Percentiles rank a stretch among this genome's conserved stretches.
Evolutionary conservation across 2,888 invertebrate species (phyloP).

Genomic region (Leptarthrus brevirostris): DNA sequence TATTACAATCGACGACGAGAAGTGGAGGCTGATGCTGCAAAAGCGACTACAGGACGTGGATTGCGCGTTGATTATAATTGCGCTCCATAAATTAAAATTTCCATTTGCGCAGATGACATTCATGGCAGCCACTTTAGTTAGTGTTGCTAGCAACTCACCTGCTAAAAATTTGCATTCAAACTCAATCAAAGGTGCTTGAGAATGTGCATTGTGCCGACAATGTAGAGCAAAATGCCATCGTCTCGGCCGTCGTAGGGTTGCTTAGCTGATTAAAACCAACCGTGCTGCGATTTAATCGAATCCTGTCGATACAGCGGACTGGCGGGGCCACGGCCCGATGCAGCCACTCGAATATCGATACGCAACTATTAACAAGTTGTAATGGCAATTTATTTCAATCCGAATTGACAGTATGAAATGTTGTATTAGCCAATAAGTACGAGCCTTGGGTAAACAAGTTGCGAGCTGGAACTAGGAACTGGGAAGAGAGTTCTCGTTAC

Average conservation of each 20-base stretch:
- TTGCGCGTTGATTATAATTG: slow-evolving; percentile 8
- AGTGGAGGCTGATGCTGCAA: not conserved
- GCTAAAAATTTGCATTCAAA: slow-evolving; percentile 40
- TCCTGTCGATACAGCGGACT: slow-evolving; percentile 1
- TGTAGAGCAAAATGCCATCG: not conserved
- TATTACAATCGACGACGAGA: not conserved
- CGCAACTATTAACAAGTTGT: slow-evolving; percentile 49
- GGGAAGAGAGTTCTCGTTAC: slow-evolving; percentile 19
- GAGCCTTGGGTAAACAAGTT: slow-evolving; percentile 9
- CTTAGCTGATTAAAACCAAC: slow-evolving; percentile 31
- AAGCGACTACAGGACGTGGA: not conserved
- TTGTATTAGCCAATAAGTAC: slow-evolving; percentile 38
- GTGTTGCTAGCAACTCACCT: slow-evolving; percentile 30
- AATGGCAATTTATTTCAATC: slow-evolving; percentile 48
- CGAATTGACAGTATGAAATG: slow-evolving; percentile 48
- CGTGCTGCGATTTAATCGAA: slow-evolving; percentile 31
- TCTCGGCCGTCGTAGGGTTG: slow-evolving; percentile 30
- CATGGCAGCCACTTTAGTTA: slow-evolving; percentile 31
- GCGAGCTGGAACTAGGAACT: too few species aligned
- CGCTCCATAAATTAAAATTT: slow-evolving; percentile 25
- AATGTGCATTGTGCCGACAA: slow-evolving; percentile 36
- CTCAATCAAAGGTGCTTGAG: slow-evolving; percentile 46
- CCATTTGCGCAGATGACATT: slow-evolving; percentile 37
- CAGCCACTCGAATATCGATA: slow-evolving; percentile 46
- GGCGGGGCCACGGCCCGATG: slow-evolving; percentile 33